phyloP scores from a whole-genome alignment of 2,888 invertebrate species.

The Oligia strigilis region DNA sequence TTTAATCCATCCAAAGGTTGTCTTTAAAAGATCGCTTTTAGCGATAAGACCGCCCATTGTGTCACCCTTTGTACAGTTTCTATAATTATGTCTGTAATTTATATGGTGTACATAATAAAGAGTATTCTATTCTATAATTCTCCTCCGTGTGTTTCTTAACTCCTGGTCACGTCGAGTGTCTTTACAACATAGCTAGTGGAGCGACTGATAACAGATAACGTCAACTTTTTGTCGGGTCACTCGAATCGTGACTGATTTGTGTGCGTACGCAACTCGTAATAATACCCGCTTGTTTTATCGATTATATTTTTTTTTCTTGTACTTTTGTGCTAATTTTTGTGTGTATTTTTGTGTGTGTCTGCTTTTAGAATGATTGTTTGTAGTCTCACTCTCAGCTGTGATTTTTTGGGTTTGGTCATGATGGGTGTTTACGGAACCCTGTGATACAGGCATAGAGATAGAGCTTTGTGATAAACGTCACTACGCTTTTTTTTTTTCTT shows the following conservation, averaged over 20 bases:
- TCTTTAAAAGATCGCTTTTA: too few relatives aligned
- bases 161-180: conserved; percentile 32
- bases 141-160: conserved; percentile 25
- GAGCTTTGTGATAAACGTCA: too few relatives aligned
- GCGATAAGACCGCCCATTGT: too few relatives aligned
- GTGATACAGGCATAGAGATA: too few relatives aligned
- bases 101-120: too few relatives aligned
- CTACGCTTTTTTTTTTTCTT: too few relatives aligned
- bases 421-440: too few relatives aligned
- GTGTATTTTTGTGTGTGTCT: not conserved
- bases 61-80: too few relatives aligned
- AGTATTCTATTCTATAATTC: not conserved
- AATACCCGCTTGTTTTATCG: conserved; percentile 28
- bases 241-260: conserved; percentile 57
- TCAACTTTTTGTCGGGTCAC: conserved; percentile 58
- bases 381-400: not conserved
- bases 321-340: not conserved
- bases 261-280: conserved; percentile 34
- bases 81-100: too few relatives aligned
- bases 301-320: not conserved
- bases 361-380: not conserved
- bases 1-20: too few relatives aligned
- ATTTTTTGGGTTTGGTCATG: not conserved
- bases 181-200: conserved; percentile 64
- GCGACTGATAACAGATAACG: conserved; percentile 65